These are phyloP conservation scores for Nomada hirtipes DNA, from an alignment of 2,888 invertebrate genomes.

Conservation along the genomic window DNA sequence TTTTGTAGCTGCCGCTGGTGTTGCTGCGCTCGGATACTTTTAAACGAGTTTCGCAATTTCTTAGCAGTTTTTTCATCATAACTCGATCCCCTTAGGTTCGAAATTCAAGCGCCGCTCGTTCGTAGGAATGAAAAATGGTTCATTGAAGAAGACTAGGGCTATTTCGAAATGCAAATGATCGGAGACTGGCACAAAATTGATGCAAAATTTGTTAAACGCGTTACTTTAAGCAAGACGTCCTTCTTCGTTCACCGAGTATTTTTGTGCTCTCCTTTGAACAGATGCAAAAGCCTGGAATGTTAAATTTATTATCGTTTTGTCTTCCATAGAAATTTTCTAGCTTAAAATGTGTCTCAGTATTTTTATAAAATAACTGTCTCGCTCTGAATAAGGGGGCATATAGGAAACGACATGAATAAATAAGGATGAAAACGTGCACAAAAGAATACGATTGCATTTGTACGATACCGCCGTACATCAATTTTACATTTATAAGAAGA, in stretches of 20 bases:
- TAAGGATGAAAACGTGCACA: background rate
- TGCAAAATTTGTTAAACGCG: constrained; percentile 32
- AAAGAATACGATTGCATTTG: background rate
- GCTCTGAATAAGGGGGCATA: background rate
- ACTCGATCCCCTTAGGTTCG: background rate
- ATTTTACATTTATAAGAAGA: background rate
- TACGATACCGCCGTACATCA: background rate
- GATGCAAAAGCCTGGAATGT: no score
- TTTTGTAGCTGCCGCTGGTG: background rate
- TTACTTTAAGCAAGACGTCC: constrained; percentile 23
- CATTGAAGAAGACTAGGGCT: background rate
- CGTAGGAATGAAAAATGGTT: background rate
- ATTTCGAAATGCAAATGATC: constrained; percentile 5
- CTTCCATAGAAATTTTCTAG: no score
- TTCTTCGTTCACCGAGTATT: constrained; percentile 1
- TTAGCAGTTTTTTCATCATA: constrained; percentile 15
- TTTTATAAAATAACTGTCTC: background rate
- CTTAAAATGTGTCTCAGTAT: no score
- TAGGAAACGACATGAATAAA: background rate
- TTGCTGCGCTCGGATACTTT: background rate
- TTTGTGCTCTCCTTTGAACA: background rate
- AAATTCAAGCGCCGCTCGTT: background rate
- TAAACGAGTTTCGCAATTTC: constrained; percentile 30
- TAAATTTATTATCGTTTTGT: constrained; percentile 6
- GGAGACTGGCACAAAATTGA: constrained; percentile 10